Base-by-base conservation (phyloP, 2,888 invertebrate species). In the Zygothrica quintamaculata region DNA sequence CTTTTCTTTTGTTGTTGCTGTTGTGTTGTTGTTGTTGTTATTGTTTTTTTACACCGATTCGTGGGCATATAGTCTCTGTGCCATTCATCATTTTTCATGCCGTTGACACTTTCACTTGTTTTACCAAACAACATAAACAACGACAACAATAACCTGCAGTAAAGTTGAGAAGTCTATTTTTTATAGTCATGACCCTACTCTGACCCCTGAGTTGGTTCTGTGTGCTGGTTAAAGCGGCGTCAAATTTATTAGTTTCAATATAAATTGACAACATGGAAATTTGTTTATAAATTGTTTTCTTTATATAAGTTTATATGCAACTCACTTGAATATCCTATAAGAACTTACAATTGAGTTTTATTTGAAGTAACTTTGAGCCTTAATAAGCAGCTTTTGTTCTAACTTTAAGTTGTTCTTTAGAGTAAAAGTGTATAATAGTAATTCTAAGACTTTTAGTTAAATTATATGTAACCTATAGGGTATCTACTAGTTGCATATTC, bases 21-120 rank as follows among this genome's bases (percentile, higher is more conserved):
- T 26, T 46, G 18, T 31, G 31, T n/a, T n/a, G n/a, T n/a, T n/a
- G n/a, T n/a, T n/a, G n/a, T n/a, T n/a, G n/a, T n/a, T 31, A 1
- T n/a, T 40, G 3, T 15, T 37, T 18, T 37, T 8, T 44, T 16
- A 8, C 15, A n/a, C 33, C 51, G 22, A 40, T 60, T 61, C 34
- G 13, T 46, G 55, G 58, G 57, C 58, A 61, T 70, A 65, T 76
- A n/a, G n/a, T 79, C 74, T 80, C 61, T 43, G 33, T 46, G 61
- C 67, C 85, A 87, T 81, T 81, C 82, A 81, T 81, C 87, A 87
- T 87, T 68, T 81, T 81, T 61, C 85, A 84, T 81, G 79, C 62
- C 85, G 79, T 85, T 81, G 87, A 81, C 81, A 81, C 81, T 81
- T 87, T 81, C 85, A 84, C 81, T 87, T 87, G 76, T 86, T 86